Conservation (phyloP, 2,888 invertebrate genomes). For the Prosopocoilus inquinatus region DNA sequence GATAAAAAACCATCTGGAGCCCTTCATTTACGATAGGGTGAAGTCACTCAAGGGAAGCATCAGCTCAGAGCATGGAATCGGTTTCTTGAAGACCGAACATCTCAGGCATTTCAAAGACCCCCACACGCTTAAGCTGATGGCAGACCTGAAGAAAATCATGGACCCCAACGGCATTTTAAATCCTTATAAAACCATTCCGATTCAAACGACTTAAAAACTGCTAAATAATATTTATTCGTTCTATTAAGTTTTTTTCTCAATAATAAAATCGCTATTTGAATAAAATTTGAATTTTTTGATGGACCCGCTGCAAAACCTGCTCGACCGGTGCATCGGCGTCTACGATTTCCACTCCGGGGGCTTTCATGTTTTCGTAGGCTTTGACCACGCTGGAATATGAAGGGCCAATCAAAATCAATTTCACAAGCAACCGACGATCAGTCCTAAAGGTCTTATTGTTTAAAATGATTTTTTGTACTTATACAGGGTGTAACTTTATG, state of each 20-base stretch:
- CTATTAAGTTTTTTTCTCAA: background rate
- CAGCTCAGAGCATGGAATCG: constrained; percentile 97
- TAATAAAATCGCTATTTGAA: too few relatives aligned
- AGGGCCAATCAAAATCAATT: too few relatives aligned
- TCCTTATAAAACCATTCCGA: constrained; percentile 76
- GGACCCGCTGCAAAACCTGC: background rate
- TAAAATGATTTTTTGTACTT: too few relatives aligned
- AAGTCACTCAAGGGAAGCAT: constrained; percentile 79
- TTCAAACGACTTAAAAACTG: too few relatives aligned
- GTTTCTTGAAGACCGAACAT: constrained; percentile 81
- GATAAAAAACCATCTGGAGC: constrained; percentile 71
- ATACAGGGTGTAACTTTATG: too few relatives aligned
- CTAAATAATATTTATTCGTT: background rate
- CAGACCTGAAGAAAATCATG: constrained; percentile 77
- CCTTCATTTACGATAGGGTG: constrained; percentile 89
- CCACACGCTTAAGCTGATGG: constrained; percentile 78
- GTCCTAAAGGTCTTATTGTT: too few relatives aligned
- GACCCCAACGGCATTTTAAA: constrained; percentile 95
- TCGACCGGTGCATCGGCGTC: constrained; percentile 15
- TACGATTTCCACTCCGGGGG: constrained; percentile 21
- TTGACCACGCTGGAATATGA: constrained; percentile 21
- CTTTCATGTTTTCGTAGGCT: constrained; percentile 22
- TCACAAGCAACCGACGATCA: too few relatives aligned
- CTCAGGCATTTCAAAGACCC: constrained; percentile 77
- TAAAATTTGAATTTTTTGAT: too few relatives aligned